Conservation (phyloP, 2,113 vertebrate genomes). For the Felis chaus region DNA sequence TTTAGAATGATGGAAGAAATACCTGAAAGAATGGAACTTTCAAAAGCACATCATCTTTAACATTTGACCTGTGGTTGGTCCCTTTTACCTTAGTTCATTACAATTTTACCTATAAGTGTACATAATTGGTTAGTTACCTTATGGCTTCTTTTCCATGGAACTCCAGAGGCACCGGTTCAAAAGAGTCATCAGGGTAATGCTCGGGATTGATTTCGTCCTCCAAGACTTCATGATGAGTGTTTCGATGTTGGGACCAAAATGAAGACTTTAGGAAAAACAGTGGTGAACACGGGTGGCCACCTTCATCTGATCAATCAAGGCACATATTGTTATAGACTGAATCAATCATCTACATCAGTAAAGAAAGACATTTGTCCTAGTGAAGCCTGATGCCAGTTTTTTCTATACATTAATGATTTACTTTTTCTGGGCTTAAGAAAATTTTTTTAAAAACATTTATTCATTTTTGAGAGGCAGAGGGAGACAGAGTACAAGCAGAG, state of each 20-base stretch:
- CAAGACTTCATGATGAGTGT: conserved; percentile 70
- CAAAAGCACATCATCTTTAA: neutral
- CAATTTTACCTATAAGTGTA: neutral
- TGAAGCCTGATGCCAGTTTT: neutral
- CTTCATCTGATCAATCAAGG: conserved; percentile 85
- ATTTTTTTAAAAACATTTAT: no score
- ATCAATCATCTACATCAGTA: neutral
- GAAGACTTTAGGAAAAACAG: conserved; percentile 90
- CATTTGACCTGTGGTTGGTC: neutral
- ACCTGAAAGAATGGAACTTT: neutral
- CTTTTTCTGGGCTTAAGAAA: neutral
- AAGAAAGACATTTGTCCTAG: neutral
- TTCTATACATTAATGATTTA: neutral
- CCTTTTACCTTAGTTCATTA: neutral
- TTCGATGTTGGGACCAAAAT: conserved; percentile 87
- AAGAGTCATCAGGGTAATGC: conserved; percentile 64
- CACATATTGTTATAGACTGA: neutral
- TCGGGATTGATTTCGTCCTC: conserved; percentile 76
- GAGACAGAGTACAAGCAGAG: no score
- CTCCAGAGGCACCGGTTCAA: conserved; percentile 86
- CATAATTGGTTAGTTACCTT: conserved; percentile 82
- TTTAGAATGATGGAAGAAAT: neutral
- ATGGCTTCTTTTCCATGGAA: conserved; percentile 92
- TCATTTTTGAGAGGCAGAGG: no score
- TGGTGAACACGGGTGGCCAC: conserved; percentile 84